Conservation (phyloP, 2,888 invertebrate species). For the Drosophila siamana region DNA sequence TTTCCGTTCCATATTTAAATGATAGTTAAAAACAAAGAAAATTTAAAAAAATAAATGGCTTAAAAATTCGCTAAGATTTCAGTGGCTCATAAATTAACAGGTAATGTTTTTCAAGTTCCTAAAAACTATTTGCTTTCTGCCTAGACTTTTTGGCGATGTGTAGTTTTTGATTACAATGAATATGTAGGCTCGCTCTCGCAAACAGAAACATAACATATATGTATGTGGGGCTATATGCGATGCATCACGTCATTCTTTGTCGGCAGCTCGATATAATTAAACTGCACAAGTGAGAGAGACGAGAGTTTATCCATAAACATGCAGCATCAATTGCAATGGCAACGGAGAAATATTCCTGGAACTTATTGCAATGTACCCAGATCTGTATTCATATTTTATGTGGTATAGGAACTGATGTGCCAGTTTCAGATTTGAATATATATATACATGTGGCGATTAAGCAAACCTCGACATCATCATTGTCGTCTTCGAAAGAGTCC, state of each 20-base stretch:
- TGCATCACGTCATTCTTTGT: constrained; percentile 74
- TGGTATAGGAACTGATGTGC: constrained; percentile 32
- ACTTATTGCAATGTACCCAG: constrained; percentile 24
- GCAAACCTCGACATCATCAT: constrained; percentile 47
- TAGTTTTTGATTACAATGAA: constrained; percentile 33
- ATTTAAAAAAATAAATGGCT: neutral
- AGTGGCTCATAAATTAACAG: rapidly evolving
- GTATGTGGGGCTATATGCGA: constrained; percentile 49
- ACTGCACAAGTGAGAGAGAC: constrained; percentile 48
- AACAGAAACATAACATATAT: constrained; percentile 40
- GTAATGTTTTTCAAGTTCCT: neutral
- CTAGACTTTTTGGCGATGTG: constrained; percentile 37
- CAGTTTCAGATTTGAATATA: constrained; percentile 32
- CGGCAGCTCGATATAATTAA: constrained; percentile 68
- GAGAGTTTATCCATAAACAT: constrained; percentile 13
- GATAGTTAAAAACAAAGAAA: no score
- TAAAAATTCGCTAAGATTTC: neutral
- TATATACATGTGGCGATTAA: constrained; percentile 59
- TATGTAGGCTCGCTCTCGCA: constrained; percentile 9
- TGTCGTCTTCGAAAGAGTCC: constrained; percentile 19
- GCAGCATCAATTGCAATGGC: constrained; percentile 51
- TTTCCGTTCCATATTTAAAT: no score
- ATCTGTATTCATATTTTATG: neutral
- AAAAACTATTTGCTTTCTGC: neutral
- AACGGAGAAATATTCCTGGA: constrained; percentile 61